Base-by-base conservation (phyloP, 2,797 vertebrate species). In the Taeniopygia guttata region DNA sequence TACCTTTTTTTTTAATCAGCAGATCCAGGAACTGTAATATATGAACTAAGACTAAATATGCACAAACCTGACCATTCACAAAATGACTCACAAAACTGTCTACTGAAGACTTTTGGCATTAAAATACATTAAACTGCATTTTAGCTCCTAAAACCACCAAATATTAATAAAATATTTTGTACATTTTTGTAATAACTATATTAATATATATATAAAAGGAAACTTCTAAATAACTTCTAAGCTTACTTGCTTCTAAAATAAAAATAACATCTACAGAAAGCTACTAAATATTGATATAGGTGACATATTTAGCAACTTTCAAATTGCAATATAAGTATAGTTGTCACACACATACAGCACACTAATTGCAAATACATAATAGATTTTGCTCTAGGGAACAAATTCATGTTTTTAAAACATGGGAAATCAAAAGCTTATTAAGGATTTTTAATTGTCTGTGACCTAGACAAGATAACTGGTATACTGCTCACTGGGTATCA, bases 371-470 rank as follows among this genome's bases (percentile, higher is more conserved):
- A 52, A 73, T 64, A 66, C n/a, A 62, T 34, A 75, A 72, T 26
- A 40, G 32, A 42, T 45, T 67, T 92, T 38, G 45, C 80, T 89
- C 67, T n/a, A 51, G 45, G 75, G 42, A 93, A 84, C 13, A 92
- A 90, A 94, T 54, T 36, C 13, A 36, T 68, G 51, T 40, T 90
- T 87, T 94, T 77, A 75, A 83, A 92, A 85, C 38, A 80, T 9
- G 7, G 46, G 78, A 87, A 93, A 91, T 85, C 48, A 87, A 84
- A 82, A 55, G 8, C 58, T 34, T 80, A 74, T 83, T 91, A 84
- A 36, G 26, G 22, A 85, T 90, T 87, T 86, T 90, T 87, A 96
- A 95, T 90, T 93, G 75, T 55, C 92, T 91, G 68, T 89, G 89
- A 95, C 75, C 68, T 80, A 94, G 64, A 78, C 68, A 87, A 49